Base-by-base conservation (phyloP, 92 coral and sea anemone genomes). In the Palythoa heliodiscus region DNA sequence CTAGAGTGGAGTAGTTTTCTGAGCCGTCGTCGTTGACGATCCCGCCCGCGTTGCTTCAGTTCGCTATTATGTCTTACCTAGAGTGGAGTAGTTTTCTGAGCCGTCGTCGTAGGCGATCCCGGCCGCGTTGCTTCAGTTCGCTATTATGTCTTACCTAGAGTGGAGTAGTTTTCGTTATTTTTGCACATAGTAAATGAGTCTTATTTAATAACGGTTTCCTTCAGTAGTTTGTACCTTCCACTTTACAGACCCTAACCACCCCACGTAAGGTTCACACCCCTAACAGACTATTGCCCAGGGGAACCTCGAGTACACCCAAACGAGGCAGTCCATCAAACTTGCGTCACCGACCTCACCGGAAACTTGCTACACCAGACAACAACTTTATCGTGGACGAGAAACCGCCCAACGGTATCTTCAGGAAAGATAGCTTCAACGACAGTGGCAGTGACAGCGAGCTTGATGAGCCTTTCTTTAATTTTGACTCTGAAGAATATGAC, bases 351-450 rank as follows among this genome's bases (percentile, higher is more conserved):
- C 86, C 71, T 57, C 84, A 70, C 58, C 86, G 63, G 57, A 93
- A 80, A 39, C 89, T 92, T 38, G 80, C 77, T 16, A 69, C 95
- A 7, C 90, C 98, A 13, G 98, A 92, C 37, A 94, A 86, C 52
- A 94, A 87, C 52, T 89, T 86, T 53, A 88, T 91, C 43, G 95
- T 91, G 5, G 98, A 92, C 2, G 97, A 93, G 89, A 89, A 88
- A 37, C 95, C 98, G 7, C 95, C 97, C 5, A 95, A 93, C 74
- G 98, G 99, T 19, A 72, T 96, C 20, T 77, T 88, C 58, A 90
- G 98, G 43, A 90, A 95, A 24, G 99, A 96, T 84, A 96, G 99
- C 77, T 96, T 88, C 87, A 83, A 97, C 63, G 98, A 94, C 76
- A 90, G 90, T 74, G 94, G 94, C 55, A 87, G 86, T 23, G 99